Base-by-base conservation (phyloP, 2,797 vertebrate genomes). In the Clarias platycephalus region DNA sequence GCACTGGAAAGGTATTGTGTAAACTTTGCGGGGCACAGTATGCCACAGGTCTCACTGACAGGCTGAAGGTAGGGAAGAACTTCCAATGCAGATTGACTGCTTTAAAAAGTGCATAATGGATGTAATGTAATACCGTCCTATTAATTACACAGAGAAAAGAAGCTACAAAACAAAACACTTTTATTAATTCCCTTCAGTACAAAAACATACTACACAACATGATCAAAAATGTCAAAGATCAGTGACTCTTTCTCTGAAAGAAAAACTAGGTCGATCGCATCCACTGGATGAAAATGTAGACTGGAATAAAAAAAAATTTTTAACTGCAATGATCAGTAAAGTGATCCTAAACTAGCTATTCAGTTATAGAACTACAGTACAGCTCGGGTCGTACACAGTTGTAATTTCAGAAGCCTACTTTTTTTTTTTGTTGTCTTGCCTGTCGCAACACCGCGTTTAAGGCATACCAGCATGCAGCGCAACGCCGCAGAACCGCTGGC, bases 1-100 rank as follows among this genome's bases (percentile, higher is more conserved):
- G 93, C 92, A 93, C 92, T 94, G 90, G 91, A 91, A 83, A 87
- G 87, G 88, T 91, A 92, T 93, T 93, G 91, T 94, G 92, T 92
- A 95, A 95, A 95, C 94, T 94, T 91, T 91, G 92, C 58, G 34
- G 91, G 89, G 89, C 89, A 87, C 90, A 8, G 71, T 67, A 72
- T 91, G 88, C 87, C 44, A 85, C 86, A 78, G 83, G 49, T 83
- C 49, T 86, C 80, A 75, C n/a, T 92, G 87, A 92, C 78, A 87
- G 89, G 89, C 86, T 90, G 53, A 49, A 80, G 37, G 34, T 20
- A 70, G 40, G n/a, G 76, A 26, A 83, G 66, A 71, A 63, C n/a
- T 40, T n/a, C 71, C 82, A 64, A 24, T 80, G 49, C 12, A 58
- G 80, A 20, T 20, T 34, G 28, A 34, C 18, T 37, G 74, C 28